Conservation (phyloP, 2,888 invertebrate genomes). For the Leptopilina myrica region DNA sequence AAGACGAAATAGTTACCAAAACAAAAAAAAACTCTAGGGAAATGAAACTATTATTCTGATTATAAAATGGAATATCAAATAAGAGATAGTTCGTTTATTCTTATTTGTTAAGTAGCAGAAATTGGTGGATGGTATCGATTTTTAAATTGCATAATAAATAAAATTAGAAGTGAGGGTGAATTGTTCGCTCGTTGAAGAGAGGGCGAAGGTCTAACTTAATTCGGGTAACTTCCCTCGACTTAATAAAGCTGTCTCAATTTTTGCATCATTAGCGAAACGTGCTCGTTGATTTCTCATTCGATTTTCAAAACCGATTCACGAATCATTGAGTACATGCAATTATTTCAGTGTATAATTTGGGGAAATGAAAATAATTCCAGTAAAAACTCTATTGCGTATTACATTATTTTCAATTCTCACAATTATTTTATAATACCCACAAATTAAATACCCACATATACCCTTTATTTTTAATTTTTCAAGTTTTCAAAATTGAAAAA, state of each 20-base stretch:
- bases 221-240: conserved; percentile 72
- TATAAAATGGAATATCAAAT: conserved; percentile 11
- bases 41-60: neutral
- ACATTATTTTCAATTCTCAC: no score
- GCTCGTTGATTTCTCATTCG: conserved; percentile 68
- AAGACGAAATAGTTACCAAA: neutral
- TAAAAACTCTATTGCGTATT: no score
- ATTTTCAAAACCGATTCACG: conserved; percentile 53
- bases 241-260: conserved; percentile 76
- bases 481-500: no score
- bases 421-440: no score
- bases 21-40: neutral
- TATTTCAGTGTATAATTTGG: no score
- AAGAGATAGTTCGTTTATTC: conserved; percentile 25
- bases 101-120: conserved; percentile 35
- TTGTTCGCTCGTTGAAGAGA: conserved; percentile 58
- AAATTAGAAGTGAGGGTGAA: conserved; percentile 73
- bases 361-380: no score
- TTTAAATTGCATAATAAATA: conserved; percentile 76
- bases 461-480: no score
- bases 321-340: neutral
- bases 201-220: conserved; percentile 70
- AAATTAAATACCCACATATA: no score
- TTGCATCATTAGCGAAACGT: conserved; percentile 72
- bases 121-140: conserved; percentile 66